Conservation (phyloP, 2,888 invertebrate genomes). For the Heliconius hortense region DNA sequence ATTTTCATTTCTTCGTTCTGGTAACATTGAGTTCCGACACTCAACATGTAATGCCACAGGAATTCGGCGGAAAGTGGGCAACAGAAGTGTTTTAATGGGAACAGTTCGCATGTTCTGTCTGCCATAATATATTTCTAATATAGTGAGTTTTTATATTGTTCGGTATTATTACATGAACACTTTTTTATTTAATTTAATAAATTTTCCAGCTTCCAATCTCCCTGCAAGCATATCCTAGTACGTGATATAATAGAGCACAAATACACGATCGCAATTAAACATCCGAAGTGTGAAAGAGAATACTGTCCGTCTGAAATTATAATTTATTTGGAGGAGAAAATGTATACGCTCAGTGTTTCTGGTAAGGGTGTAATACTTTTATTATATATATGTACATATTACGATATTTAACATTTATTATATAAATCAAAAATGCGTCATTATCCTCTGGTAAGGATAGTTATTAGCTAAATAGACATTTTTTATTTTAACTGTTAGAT, state of each 20-base stretch:
- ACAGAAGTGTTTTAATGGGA: too few species aligned
- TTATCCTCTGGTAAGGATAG: too few species aligned
- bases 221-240: constrained; percentile 88
- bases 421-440: too few species aligned
- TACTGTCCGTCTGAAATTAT: constrained; percentile 75
- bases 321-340: constrained; percentile 87
- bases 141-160: not conserved
- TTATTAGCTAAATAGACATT: not conserved
- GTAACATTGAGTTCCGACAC: too few species aligned
- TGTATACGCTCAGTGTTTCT: constrained; percentile 78
- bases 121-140: too few species aligned
- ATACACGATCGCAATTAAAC: constrained; percentile 85
- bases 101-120: too few species aligned
- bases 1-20: too few species aligned
- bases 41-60: too few species aligned
- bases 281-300: constrained; percentile 65
- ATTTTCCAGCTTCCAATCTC: constrained; percentile 85
- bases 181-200: not conserved
- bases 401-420: too few species aligned
- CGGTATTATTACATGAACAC: not conserved
- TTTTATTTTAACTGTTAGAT: not conserved
- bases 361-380: constrained; percentile 51
- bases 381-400: not conserved
- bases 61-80: too few species aligned
- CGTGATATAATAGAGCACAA: constrained; percentile 86